Evolutionary conservation across 2,113 vertebrate species (phyloP).

Genomic region (Prunella himalayana): DNA sequence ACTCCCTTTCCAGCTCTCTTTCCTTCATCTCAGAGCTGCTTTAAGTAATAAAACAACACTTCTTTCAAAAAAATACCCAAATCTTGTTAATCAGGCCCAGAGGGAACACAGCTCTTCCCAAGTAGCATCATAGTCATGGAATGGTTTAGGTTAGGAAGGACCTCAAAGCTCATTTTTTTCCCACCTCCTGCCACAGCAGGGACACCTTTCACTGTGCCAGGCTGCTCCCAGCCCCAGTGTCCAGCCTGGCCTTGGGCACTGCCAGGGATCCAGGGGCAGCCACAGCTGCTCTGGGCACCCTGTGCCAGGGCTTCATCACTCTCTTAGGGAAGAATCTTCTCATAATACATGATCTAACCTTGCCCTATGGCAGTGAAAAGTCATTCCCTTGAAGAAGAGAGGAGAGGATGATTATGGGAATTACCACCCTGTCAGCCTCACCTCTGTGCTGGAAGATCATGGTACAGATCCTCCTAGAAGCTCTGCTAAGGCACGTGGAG

Average conservation of each 20-base stretch:
- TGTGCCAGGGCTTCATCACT: not conserved
- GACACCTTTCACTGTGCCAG: not conserved
- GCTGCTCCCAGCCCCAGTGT: not conserved
- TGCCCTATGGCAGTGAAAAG: not conserved
- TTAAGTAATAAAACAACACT: not conserved
- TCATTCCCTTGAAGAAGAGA: too few relatives aligned
- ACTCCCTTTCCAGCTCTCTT: not conserved
- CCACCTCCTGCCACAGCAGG: not conserved
- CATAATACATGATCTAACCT: not conserved
- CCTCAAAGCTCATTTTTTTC: accelerated
- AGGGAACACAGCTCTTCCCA: not conserved
- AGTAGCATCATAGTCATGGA: not conserved
- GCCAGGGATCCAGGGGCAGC: not conserved
- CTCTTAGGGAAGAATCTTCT: accelerated
- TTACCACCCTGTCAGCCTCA: not conserved
- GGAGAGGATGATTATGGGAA: not conserved
- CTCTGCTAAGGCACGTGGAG: not conserved
- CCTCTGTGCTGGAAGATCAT: accelerated
- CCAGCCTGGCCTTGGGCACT: not conserved
- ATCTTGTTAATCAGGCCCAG: not conserved
- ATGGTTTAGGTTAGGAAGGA: not conserved
- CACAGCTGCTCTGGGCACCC: not conserved
- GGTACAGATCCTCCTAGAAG: not conserved
- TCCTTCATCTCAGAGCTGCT: not conserved
- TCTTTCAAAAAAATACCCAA: not conserved